Percentiles rank a stretch among this genome's conserved stretches.
Evolutionary conservation across 64 coral and sea anemone species (phyloP).

Genomic region (Platygyra sinensis): DNA sequence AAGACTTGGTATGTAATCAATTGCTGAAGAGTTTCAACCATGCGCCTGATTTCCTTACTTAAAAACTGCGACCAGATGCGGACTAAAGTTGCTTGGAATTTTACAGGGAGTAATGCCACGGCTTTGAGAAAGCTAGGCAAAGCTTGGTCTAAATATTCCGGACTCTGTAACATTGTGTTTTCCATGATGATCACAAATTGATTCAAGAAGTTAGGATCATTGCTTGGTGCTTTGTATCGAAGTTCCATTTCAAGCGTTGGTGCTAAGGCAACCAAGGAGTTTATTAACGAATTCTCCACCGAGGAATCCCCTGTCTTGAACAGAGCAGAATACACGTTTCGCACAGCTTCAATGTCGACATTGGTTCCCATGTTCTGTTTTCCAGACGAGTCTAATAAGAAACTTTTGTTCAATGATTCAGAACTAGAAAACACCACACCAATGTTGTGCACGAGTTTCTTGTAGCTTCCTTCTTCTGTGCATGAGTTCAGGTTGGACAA

Average conservation of each 20-base stretch:
- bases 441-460: slow-evolving; percentile 82
- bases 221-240: slow-evolving; percentile 21
- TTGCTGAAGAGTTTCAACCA: slow-evolving; percentile 95
- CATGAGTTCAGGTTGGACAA: slow-evolving; percentile 66
- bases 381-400: slow-evolving; percentile 55
- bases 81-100: slow-evolving; percentile 74
- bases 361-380: slow-evolving; percentile 35
- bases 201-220: slow-evolving; percentile 75
- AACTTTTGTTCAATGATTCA: slow-evolving; percentile 88
- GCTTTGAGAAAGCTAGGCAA: slow-evolving; percentile 92
- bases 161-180: slow-evolving; percentile 92
- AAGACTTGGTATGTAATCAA: slow-evolving; percentile 91
- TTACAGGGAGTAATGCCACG: slow-evolving; percentile 68
- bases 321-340: slow-evolving; percentile 63
- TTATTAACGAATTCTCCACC: slow-evolving; percentile 87
- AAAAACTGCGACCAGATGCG: slow-evolving; percentile 71
- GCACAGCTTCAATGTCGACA: slow-evolving; percentile 92
- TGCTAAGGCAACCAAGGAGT: slow-evolving; percentile 79
- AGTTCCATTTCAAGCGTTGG: slow-evolving; percentile 82
- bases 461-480: slow-evolving; percentile 68
- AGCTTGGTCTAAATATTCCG: slow-evolving; percentile 91
- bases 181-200: slow-evolving; percentile 95
- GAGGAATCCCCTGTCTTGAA: slow-evolving; percentile 80
- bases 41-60: slow-evolving; percentile 65
- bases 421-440: slow-evolving; percentile 92